Evolutionary conservation across 2,888 invertebrate species (phyloP), one percentile per base, ranked within the genome.

Genomic region (Troides aeacus): DNA sequence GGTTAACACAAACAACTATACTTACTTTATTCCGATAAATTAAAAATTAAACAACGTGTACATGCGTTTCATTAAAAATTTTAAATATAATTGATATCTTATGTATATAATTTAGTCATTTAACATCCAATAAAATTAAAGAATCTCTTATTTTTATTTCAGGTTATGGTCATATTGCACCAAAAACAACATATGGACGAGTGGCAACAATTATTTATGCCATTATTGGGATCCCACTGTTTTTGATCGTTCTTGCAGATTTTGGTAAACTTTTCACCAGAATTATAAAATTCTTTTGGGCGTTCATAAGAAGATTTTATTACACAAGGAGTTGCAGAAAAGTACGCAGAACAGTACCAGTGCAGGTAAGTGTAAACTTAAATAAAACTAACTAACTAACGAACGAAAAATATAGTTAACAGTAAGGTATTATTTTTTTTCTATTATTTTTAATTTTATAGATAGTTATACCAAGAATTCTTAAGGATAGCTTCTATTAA

Each of bases 91-190:
- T 46, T 46, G 2, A 12, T 12, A 53, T 53, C 18, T 53, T 18
- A n/a, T 18, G n/a, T 53, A 6, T 53, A n/a, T n/a, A 2, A 58
- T 21, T 23, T 10, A 7, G 6, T 12, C 12, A 23, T 12, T 23
- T 23, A 58, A n/a, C n/a, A 58, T 23, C 21, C 23, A 10, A 1
- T 2, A 57, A 57, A 23, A 23, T 23, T 23, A 18, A 53, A 18
- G 10, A 8, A 62, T 62, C 17, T 21, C 46, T 69, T 61, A 56
- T 57, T 60, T 62, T n/a, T 50, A 60, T 87, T 87, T 84, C 93
- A 99, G 99, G 99, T 80, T 99, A 99, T 91, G 99, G 99, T 72
- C 98, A 99, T 86, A 97, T 99, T 78, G 96, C 97, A 63, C 99
- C 99, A 0, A 96, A 96, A 76, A 99, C 99, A 17, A 94, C 92